Percentiles rank a stretch among this genome's conserved stretches.
These are phyloP conservation scores for Anthrax anthrax DNA, from an alignment of 2,888 invertebrate genomes.

Conservation along the genomic window DNA sequence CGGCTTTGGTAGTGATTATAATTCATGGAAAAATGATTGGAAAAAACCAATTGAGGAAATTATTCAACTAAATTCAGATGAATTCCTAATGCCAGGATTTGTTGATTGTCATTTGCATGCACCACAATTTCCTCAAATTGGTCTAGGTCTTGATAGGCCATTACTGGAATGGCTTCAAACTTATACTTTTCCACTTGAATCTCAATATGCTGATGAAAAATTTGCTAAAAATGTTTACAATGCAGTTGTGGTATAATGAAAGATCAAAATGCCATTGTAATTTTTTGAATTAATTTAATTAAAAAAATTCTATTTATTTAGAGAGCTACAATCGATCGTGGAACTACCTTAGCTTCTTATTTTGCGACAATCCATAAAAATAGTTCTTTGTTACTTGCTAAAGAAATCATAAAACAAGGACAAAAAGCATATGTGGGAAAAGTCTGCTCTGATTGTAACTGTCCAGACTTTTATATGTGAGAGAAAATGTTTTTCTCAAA, in stretches of 20 bases:
- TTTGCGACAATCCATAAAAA: conserved; percentile 65
- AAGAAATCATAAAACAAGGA: conserved; percentile 46
- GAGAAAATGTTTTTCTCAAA: neutral
- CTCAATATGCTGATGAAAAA: conserved; percentile 47
- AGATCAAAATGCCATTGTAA: conserved; percentile 1
- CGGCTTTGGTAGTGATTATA: conserved; percentile 27
- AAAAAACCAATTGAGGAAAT: conserved; percentile 7
- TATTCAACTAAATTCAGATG: conserved; percentile 29
- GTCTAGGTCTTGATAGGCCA: conserved; percentile 64
- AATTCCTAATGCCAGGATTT: conserved; percentile 76
- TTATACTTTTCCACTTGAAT: conserved; percentile 77
- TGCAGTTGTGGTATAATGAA: conserved; percentile 71
- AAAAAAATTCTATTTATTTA: conserved; percentile 24
- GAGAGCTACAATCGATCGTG: conserved; percentile 57
- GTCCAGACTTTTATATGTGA: conserved; percentile 30
- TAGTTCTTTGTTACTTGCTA: conserved; percentile 54
- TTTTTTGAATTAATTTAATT: neutral
- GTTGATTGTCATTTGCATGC: conserved; percentile 86
- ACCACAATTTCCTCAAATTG: conserved; percentile 75
- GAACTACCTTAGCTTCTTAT: conserved; percentile 83
- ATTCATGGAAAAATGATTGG: conserved; percentile 16
- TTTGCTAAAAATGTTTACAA: conserved; percentile 59
- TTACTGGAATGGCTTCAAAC: conserved; percentile 71
- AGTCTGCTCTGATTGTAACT: conserved; percentile 39
- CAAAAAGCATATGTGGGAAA: conserved; percentile 81